A percentile compares a stretch with the other conserved stretches of the same genome.
Conservation (phyloP, 2,888 invertebrate genomes). For the Drosophila gaucha region DNA sequence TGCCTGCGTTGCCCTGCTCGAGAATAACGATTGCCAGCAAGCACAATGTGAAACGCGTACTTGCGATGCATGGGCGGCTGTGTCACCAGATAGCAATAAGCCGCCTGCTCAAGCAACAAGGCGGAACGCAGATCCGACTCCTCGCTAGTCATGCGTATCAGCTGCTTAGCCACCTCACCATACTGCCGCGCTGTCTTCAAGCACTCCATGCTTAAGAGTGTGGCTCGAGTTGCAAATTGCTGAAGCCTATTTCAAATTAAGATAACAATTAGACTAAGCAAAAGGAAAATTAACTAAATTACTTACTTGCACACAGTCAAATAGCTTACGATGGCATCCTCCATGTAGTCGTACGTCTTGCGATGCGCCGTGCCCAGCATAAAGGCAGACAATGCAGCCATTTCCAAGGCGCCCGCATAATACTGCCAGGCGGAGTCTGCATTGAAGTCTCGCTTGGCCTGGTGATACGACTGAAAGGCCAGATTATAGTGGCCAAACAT, state of each 20-base stretch:
- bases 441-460: slow-evolving; percentile 98
- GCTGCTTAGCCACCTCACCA: slow-evolving; percentile 97
- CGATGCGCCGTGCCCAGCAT: slow-evolving; percentile 92
- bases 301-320: slow-evolving; percentile 93
- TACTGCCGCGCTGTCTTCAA: slow-evolving; percentile 91
- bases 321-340: slow-evolving; percentile 96
- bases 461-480: slow-evolving; percentile 95
- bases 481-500: slow-evolving; percentile 97
- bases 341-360: slow-evolving; percentile 95
- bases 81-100: slow-evolving; percentile 92
- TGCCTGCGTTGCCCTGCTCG: slow-evolving; percentile 97
- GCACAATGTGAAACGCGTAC: slow-evolving; percentile 97
- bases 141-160: slow-evolving; percentile 97
- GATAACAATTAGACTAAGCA: background rate
- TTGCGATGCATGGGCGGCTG: slow-evolving; percentile 92
- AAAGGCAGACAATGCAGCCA: slow-evolving; percentile 96
- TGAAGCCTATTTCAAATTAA: slow-evolving; percentile 89
- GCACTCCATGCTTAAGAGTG: slow-evolving; percentile 94
- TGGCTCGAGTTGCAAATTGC: slow-evolving; percentile 96
- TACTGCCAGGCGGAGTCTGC: slow-evolving; percentile 99
- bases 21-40: slow-evolving; percentile 97
- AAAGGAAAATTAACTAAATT: slow-evolving; percentile 9
- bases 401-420: slow-evolving; percentile 97
- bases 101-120: slow-evolving; percentile 96
- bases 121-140: slow-evolving; percentile 98